Conservation (phyloP, 1,140 invertebrate genomes). For the Halesus radiatus region DNA sequence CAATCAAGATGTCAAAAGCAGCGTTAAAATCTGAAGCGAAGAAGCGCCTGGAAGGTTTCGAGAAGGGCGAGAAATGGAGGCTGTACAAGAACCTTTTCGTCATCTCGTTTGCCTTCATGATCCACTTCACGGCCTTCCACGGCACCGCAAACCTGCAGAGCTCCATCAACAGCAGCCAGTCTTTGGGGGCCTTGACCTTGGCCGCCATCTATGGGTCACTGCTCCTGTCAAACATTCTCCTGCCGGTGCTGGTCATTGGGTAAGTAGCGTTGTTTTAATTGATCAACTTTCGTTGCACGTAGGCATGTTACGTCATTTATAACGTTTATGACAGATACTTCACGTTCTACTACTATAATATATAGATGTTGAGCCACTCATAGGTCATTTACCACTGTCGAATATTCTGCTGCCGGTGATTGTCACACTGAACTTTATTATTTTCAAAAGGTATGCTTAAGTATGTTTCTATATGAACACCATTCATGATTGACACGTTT, state of each 20-base stretch:
- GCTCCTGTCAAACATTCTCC: slow-evolving; percentile 84
- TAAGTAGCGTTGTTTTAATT: slow-evolving; percentile 59
- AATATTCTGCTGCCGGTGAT: too few relatives aligned
- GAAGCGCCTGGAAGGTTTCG: neutral
- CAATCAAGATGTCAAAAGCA: slow-evolving; percentile 6
- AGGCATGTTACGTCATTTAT: too few relatives aligned
- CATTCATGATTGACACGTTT: too few relatives aligned
- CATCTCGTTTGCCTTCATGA: slow-evolving; percentile 83
- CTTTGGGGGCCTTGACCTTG: slow-evolving; percentile 79
- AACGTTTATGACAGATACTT: too few relatives aligned
- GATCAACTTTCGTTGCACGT: too few relatives aligned
- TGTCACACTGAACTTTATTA: too few relatives aligned
- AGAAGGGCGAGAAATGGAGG: slow-evolving; percentile 72
- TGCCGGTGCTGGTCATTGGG: slow-evolving; percentile 83
- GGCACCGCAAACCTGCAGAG: slow-evolving; percentile 85
- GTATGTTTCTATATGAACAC: too few relatives aligned
- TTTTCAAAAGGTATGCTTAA: too few relatives aligned
- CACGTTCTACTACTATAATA: too few relatives aligned
- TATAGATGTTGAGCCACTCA: too few relatives aligned
- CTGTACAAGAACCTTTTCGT: slow-evolving; percentile 82
- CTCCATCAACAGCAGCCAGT: slow-evolving; percentile 78
- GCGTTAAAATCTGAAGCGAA: neutral
- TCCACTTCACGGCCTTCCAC: slow-evolving; percentile 88
- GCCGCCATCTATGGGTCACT: slow-evolving; percentile 85
- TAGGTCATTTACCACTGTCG: too few relatives aligned